Evolutionary conservation across 2,113 vertebrate genomes (phyloP), one percentile per base, ranked within the genome.

Genomic region (Pseudopipra pipra): DNA sequence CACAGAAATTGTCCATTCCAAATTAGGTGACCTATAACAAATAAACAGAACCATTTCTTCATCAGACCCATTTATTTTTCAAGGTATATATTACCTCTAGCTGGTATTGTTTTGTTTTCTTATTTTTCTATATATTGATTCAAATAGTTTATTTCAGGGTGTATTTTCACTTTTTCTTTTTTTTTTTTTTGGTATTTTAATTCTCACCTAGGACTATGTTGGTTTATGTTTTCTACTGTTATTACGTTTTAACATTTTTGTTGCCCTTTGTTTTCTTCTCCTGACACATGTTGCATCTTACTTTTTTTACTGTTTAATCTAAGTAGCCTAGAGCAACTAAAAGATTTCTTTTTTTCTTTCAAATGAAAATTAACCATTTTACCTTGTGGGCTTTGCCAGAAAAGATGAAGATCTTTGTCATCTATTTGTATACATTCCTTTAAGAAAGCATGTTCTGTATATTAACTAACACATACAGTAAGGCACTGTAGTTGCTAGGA

Each of bases 381-480:
- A 67, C 51, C 33, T 78, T 63, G 44, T 71, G 19, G 76, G 47
- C 47, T 88, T 85, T 87, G 30, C 39, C 52, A 81, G 41, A 54
- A 84, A 88, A 87, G 14, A 89, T 67, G 52, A 86, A 84, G 61
- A 75, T 78, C 30, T 92, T 87, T 89, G 39, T 84, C 51, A 80
- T 76, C 43, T 56, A 63, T 80, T 88, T 94, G 59, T 93, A 61
- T 68, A 75, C n/a, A 63, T 56, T 89, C 39, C 15, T 92, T 75
- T 84, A 89, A 84, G 76, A 90, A 92, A 77, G 33, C 7, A 58
- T 81, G 8, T 89, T 89, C 65, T 84, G 65, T 93, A 37, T 84
- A 61, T 86, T 89, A 95, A 74, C 55, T 86, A 82, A 85, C 33
- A 72, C 78, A 86, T 90, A 92, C 20, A 75, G 65, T 78, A 81